Percentiles rank a stretch among this genome's conserved stretches.
phyloP scores from a whole-genome alignment of 1,140 invertebrate species.

The Anagrus nilaparvatae region DNA sequence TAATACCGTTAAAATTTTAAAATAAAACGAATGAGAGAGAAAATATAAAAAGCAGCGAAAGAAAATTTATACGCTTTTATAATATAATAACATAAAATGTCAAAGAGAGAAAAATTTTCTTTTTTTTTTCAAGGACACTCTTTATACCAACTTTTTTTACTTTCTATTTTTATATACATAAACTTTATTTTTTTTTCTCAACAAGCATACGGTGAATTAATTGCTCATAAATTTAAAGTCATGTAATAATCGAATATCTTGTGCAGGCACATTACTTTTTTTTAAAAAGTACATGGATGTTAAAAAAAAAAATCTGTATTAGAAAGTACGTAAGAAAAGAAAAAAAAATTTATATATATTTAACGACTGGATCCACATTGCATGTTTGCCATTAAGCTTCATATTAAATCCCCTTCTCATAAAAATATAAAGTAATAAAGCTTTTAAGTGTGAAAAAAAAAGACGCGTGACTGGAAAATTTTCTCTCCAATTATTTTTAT shows the following conservation, averaged over 20 bases:
- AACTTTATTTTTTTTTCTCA: too few relatives aligned
- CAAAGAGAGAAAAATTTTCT: constrained; percentile 14
- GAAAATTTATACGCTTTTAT: too few relatives aligned
- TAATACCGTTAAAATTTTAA: too few relatives aligned
- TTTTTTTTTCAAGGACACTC: constrained; percentile 17
- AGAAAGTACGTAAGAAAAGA: too few relatives aligned
- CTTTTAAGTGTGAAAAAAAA: constrained; percentile 8
- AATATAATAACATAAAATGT: too few relatives aligned
- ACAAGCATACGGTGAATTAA: constrained; percentile 29
- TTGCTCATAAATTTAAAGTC: constrained; percentile 32
- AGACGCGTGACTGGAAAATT: constrained; percentile 7
- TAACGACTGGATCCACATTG: not conserved
- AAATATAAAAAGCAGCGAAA: too few relatives aligned
- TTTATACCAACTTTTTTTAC: too few relatives aligned
- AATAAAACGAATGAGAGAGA: too few relatives aligned
- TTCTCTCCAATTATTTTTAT: not conserved
- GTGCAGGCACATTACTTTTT: constrained; percentile 7
- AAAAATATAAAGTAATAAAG: constrained; percentile 13
- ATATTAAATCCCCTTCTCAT: constrained; percentile 10
- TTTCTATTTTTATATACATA: too few relatives aligned
- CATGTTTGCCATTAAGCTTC: constrained; percentile 6
- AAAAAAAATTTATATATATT: too few relatives aligned
- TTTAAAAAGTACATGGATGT: too few relatives aligned
- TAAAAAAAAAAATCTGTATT: too few relatives aligned
- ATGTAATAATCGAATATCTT: constrained; percentile 29